These are phyloP conservation scores for Lipotes vexillifer DNA, from an alignment of 2,113 vertebrate species.

Conservation along the genomic window DNA sequence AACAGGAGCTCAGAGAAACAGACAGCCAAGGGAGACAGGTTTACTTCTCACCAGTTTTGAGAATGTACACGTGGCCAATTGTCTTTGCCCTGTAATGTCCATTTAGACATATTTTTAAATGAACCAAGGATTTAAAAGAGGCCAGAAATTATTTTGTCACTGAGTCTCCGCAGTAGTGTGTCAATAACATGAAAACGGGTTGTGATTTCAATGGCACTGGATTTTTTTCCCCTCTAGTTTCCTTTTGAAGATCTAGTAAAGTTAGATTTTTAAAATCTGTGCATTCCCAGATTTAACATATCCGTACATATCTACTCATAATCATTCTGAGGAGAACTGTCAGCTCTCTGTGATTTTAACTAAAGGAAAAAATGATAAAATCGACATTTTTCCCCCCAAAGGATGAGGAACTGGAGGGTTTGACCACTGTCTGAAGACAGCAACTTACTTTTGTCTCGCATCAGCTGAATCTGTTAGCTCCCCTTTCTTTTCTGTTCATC, in stretches of 20 bases:
- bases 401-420: neutral
- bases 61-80: neutral
- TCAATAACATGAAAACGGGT: neutral
- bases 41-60: neutral
- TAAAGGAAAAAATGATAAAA: slow-evolving; percentile 25
- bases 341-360: neutral
- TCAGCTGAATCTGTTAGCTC: neutral
- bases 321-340: neutral
- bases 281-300: neutral
- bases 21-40: neutral
- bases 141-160: neutral
- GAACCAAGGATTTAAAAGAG: neutral
- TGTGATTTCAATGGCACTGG: neutral
- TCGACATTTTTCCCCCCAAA: neutral
- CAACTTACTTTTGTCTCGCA: neutral
- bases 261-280: neutral
- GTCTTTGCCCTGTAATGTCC: neutral
- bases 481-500: slow-evolving; percentile 7
- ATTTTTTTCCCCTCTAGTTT: neutral
- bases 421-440: neutral
- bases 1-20: neutral
- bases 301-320: neutral
- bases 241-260: neutral
- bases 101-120: neutral
- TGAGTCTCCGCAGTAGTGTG: neutral